Percentiles rank a stretch among this genome's conserved stretches.
Evolutionary conservation across 2,888 invertebrate genomes (phyloP).

Genomic region (Smittia sp.): DNA sequence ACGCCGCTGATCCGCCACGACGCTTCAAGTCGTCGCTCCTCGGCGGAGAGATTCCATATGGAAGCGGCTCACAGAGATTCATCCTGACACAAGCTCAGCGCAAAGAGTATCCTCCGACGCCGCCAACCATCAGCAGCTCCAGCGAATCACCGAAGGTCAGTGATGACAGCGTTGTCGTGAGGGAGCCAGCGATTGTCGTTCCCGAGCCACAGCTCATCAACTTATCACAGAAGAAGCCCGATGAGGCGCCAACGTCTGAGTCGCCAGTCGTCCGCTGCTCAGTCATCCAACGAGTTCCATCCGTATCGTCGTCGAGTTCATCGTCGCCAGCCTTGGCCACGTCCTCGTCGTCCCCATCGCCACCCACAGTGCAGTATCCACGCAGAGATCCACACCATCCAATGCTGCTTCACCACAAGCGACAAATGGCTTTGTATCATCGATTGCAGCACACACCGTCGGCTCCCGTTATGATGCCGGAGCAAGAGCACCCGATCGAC

Average conservation of each 20-base stretch:
- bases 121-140: slow-evolving; percentile 46
- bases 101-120: slow-evolving; percentile 67
- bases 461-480: slow-evolving; percentile 53
- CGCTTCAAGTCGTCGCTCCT: slow-evolving; percentile 77
- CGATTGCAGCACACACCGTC: neutral
- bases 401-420: neutral
- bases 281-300: slow-evolving; percentile 78
- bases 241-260: slow-evolving; percentile 52
- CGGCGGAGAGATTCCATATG: slow-evolving; percentile 77
- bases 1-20: slow-evolving; percentile 54
- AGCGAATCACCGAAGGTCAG: slow-evolving; percentile 60
- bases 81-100: slow-evolving; percentile 78
- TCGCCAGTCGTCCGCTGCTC: slow-evolving; percentile 66
- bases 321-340: slow-evolving; percentile 41
- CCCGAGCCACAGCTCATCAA: slow-evolving; percentile 63
- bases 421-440: neutral
- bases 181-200: slow-evolving; percentile 64
- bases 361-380: neutral
- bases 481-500: slow-evolving; percentile 84
- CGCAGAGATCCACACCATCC: neutral
- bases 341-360: neutral
- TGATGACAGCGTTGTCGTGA: slow-evolving; percentile 58
- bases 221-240: slow-evolving; percentile 51
- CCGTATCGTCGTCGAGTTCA: slow-evolving; percentile 46
- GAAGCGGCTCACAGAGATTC: slow-evolving; percentile 64